Percentiles rank a stretch among this genome's conserved stretches.
Evolutionary conservation across 2,113 vertebrate genomes (phyloP).

Genomic region (Aleadryas rufinucha): DNA sequence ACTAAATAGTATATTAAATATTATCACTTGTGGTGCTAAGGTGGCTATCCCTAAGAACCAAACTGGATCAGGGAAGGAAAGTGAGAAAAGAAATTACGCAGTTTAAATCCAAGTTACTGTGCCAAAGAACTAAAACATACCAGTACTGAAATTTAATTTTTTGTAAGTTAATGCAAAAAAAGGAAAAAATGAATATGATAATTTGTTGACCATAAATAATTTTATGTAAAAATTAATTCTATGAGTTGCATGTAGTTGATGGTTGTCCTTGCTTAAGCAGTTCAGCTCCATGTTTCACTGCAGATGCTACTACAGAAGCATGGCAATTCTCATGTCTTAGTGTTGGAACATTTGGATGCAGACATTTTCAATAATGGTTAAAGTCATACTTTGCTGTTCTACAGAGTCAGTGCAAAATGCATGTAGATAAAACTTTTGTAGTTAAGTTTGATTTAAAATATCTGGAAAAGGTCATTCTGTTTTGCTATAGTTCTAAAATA

Average conservation of each 20-base stretch:
- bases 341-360: not conserved
- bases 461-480: not conserved
- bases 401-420: not conserved
- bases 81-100: not conserved
- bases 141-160: not conserved
- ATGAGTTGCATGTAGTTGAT: not conserved
- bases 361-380: not conserved
- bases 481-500: not conserved
- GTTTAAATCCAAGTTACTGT: not conserved
- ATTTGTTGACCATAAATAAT: not conserved
- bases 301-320: not conserved
- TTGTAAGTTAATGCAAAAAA: not conserved
- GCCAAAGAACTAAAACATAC: not conserved
- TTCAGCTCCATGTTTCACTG: not conserved
- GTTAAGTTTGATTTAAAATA: not conserved
- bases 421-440: not conserved
- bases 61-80: not conserved
- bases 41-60: not conserved
- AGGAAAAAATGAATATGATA: not conserved
- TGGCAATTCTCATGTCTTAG: not conserved
- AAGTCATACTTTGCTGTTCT: not conserved
- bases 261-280: not conserved
- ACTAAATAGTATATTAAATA: not conserved
- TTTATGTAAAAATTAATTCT: not conserved
- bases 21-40: not conserved